Base-by-base conservation (phyloP, 2,797 vertebrate species). In the Euphonia xanthogaster region DNA sequence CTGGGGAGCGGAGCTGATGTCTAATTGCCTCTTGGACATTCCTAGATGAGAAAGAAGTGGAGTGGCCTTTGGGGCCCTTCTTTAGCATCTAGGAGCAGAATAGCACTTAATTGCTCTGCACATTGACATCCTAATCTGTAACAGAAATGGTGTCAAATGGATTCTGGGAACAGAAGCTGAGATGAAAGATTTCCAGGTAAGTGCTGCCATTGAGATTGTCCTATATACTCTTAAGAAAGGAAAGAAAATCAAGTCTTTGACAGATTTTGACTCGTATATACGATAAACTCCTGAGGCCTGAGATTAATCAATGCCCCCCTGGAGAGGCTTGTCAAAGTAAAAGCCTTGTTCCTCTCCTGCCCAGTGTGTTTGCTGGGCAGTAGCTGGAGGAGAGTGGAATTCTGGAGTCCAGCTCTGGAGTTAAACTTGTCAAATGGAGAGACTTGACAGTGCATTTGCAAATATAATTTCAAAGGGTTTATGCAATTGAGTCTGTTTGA, bases 81-180 rank as follows among this genome's bases (percentile, higher is more conserved):
- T 70, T 89, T 86, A 92, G 93, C 37, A 57, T 93, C 94, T 48
- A 75, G 63, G 50, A 90, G 25, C 88, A 87, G 93, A 96, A 97
- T 92, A 92, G 86, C 88, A 79, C 84, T 88, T 97, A 97, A 97
- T 97, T 96, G 94, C 96, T 45, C 58, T 86, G 40, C 14, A 25
- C 94, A 82, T 92, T 96, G 98, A 96, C 90, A 30, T 96, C 81
- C 91, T 96, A 97, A 97, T 98, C 95, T 97, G 96, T 97, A 89
- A 91, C 97, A 97, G 97, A 96, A 95, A 92, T 30, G 27, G 88
- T 96, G 89, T 86, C 71, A 73, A 67, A 94, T 81, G 81, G 91
- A 78, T 65, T 45, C 47, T 91, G 70, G 60, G 78, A 96, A 83
- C 90, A 61, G 62, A 92, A 86, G 72, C 87, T 76, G 77, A 95